These are phyloP conservation scores for Periphyllus acericola DNA, from an alignment of 2,888 invertebrate species.

Conservation along the genomic window DNA sequence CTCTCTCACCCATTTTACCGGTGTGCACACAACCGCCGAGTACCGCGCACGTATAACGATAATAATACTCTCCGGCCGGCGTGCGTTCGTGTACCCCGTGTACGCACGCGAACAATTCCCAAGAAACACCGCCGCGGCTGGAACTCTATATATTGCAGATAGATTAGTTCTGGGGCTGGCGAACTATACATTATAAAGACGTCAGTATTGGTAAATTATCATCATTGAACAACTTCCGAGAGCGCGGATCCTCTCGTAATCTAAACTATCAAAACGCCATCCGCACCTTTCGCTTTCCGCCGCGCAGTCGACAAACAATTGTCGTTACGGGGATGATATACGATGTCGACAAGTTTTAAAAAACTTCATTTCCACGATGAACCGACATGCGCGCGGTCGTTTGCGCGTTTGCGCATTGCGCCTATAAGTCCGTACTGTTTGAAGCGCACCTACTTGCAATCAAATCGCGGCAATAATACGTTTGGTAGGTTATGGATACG, in stretches of 20 bases:
- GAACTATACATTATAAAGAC: constrained; percentile 33
- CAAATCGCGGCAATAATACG: background rate
- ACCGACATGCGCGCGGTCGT: background rate
- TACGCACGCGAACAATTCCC: constrained; percentile 51
- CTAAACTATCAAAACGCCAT: constrained; percentile 33
- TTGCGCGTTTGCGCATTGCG: background rate
- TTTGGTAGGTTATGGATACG: background rate
- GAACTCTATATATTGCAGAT: constrained; percentile 39
- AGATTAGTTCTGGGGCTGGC: constrained; percentile 33
- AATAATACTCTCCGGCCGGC: constrained; percentile 2
- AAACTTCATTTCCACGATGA: constrained; percentile 5
- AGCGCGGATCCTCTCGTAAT: background rate
- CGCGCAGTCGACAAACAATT: background rate
- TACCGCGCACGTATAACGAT: background rate
- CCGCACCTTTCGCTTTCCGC: background rate
- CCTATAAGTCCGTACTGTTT: too few species aligned
- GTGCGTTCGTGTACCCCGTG: constrained; percentile 13
- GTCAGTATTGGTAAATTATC: constrained; percentile 51
- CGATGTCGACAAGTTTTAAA: background rate
- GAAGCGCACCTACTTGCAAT: background rate
- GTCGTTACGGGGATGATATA: background rate
- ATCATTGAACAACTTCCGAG: constrained; percentile 39
- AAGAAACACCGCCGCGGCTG: constrained; percentile 21
- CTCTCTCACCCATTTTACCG: constrained; percentile 28
- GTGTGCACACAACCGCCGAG: background rate